Evolutionary conservation across 2,113 vertebrate genomes (phyloP).

Genomic region (Pollachius pollachius): DNA sequence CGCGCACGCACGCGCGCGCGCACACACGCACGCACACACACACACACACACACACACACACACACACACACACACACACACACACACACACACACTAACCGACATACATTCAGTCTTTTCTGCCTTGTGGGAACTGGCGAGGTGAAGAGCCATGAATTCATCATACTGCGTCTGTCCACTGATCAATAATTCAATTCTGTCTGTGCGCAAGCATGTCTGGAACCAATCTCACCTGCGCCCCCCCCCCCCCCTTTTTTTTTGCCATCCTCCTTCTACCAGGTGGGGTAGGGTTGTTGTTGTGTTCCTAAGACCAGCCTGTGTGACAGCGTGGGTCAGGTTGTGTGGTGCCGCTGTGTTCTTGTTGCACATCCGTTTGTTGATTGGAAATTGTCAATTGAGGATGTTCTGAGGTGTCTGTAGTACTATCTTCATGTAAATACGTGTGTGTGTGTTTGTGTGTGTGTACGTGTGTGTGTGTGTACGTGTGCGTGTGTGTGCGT

Average conservation of each 20-base stretch:
- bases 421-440: neutral
- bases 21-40: neutral
- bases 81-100: neutral
- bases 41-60: neutral
- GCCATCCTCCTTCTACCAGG: constrained; percentile 46
- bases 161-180: constrained; percentile 74
- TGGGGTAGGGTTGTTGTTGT: constrained; percentile 47
- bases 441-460: constrained; percentile 12
- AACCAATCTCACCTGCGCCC: constrained; percentile 70
- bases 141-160: constrained; percentile 65
- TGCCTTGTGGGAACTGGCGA: constrained; percentile 40
- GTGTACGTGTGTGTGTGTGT: constrained; percentile 30
- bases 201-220: constrained; percentile 65
- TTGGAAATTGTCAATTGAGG: too few relatives aligned
- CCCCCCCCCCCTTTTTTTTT: constrained; percentile 31
- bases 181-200: constrained; percentile 80
- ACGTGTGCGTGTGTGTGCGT: constrained; percentile 22
- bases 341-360: constrained; percentile 18
- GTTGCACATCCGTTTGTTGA: too few relatives aligned
- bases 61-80: constrained; percentile 10
- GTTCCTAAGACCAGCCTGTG: constrained; percentile 55
- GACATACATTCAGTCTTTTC: constrained; percentile 21
- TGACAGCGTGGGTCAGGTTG: constrained; percentile 4
- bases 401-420: too few relatives aligned
- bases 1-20: neutral